A percentile compares a stretch with the other conserved stretches of the same genome.
Evolutionary conservation across 2,113 vertebrate genomes (phyloP).

Genomic region (Pogona vitticeps): DNA sequence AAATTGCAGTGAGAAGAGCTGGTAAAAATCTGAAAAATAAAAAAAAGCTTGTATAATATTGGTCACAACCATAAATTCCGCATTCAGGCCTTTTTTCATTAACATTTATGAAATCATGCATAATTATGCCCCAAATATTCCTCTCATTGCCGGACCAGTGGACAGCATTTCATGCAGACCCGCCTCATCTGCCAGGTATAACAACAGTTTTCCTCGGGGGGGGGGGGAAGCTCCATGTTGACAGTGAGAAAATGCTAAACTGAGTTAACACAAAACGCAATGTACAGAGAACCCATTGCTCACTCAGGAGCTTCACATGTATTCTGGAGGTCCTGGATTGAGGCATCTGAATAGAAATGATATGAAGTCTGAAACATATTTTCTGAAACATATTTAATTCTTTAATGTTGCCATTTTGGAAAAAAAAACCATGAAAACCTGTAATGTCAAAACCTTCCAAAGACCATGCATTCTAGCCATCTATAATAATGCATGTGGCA

Average conservation of each 20-base stretch:
- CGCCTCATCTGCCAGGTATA: background rate
- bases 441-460: background rate
- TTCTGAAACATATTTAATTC: background rate
- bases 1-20: conserved; percentile 93
- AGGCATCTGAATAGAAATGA: background rate
- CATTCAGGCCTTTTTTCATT: background rate
- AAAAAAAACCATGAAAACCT: background rate
- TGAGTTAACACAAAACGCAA: background rate
- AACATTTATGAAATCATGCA: background rate
- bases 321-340: background rate
- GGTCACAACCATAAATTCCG: background rate
- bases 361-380: background rate
- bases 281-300: background rate
- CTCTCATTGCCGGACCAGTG: background rate
- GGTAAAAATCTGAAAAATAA: conserved; percentile 89
- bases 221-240: background rate
- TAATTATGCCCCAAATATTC: background rate
- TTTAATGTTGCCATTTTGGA: background rate
- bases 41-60: conserved; percentile 35
- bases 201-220: background rate
- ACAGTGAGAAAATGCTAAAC: background rate
- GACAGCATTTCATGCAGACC: background rate
- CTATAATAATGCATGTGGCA: background rate
- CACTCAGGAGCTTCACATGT: too few species aligned
- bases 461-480: background rate